Conservation (phyloP, 2,888 invertebrate species). For the Neelides folsomi region DNA sequence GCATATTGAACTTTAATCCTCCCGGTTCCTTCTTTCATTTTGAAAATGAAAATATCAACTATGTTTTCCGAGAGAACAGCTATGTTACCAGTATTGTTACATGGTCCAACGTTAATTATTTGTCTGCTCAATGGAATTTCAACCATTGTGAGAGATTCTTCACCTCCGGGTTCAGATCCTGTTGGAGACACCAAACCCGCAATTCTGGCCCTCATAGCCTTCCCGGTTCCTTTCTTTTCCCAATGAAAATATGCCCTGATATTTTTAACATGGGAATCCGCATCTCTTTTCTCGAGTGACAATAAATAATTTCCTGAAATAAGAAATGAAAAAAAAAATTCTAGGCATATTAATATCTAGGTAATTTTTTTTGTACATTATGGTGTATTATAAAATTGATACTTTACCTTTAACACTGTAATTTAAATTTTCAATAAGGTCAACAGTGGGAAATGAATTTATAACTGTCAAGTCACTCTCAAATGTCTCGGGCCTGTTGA, state of each 20-base stretch:
- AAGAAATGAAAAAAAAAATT: constrained; percentile 6
- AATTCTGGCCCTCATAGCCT: constrained; percentile 51
- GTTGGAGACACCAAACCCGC: constrained; percentile 62
- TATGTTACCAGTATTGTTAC: constrained; percentile 36
- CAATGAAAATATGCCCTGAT: constrained; percentile 56
- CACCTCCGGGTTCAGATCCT: constrained; percentile 47
- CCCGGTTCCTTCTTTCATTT: constrained; percentile 27
- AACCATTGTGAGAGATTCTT: constrained; percentile 35
- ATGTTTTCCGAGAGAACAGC: constrained; percentile 24
- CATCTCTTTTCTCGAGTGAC: constrained; percentile 44
- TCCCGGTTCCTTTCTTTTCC: constrained; percentile 44
- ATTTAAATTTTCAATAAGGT: constrained; percentile 51
- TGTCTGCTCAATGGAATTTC: constrained; percentile 37
- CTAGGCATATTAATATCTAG: too few species aligned
- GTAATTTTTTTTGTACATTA: too few species aligned
- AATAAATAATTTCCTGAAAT: constrained; percentile 50
- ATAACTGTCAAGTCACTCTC: constrained; percentile 12
- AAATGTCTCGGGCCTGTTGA: neutral
- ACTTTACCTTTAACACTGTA: constrained; percentile 55
- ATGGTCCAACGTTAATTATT: constrained; percentile 34
- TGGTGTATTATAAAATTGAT: too few species aligned
- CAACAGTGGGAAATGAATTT: constrained; percentile 53
- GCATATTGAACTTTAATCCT: constrained; percentile 24
- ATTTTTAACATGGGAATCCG: neutral
- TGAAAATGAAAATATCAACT: constrained; percentile 25